Percentiles rank a stretch among this genome's conserved stretches.
Conservation (phyloP, 2,888 invertebrate genomes). For the Phalera bucephala region DNA sequence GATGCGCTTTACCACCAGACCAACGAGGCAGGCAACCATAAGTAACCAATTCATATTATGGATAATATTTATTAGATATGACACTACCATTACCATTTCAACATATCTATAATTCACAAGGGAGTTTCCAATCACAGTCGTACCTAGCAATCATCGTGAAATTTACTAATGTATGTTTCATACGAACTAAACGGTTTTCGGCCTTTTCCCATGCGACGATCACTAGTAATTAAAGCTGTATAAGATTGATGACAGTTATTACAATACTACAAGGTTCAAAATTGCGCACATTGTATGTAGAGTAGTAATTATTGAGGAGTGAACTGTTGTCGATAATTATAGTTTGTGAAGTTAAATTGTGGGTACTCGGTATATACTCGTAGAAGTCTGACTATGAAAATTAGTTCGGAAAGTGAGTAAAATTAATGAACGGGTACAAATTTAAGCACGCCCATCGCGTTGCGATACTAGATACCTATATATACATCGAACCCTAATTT, state of each 20-base stretch:
- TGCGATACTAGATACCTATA: too few relatives aligned
- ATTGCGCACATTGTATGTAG: slow-evolving; percentile 17
- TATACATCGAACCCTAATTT: too few relatives aligned
- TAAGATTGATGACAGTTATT: slow-evolving; percentile 28
- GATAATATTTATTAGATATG: too few relatives aligned
- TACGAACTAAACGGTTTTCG: slow-evolving; percentile 71
- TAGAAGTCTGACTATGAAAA: slow-evolving; percentile 13
- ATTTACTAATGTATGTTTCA: slow-evolving; percentile 73
- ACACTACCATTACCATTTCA: neutral
- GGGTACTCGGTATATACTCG: slow-evolving; percentile 25
- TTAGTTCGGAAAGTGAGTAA: slow-evolving; percentile 10
- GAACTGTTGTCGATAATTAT: slow-evolving; percentile 73
- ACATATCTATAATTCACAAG: slow-evolving; percentile 50
- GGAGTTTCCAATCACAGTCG: slow-evolving; percentile 66
- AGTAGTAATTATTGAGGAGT: slow-evolving; percentile 67
- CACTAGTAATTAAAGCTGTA: slow-evolving; percentile 52
- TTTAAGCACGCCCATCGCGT: too few relatives aligned
- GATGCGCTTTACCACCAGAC: too few relatives aligned
- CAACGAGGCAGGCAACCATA: too few relatives aligned
- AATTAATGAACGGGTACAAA: neutral
- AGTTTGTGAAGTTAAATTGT: slow-evolving; percentile 50
- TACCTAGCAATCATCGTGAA: slow-evolving; percentile 66
- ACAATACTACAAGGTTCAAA: slow-evolving; percentile 25
- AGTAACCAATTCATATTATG: too few relatives aligned
- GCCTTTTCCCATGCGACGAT: slow-evolving; percentile 68